phyloP scores from a whole-genome alignment of 2,888 invertebrate species.

The Temnothorax ravouxi region DNA sequence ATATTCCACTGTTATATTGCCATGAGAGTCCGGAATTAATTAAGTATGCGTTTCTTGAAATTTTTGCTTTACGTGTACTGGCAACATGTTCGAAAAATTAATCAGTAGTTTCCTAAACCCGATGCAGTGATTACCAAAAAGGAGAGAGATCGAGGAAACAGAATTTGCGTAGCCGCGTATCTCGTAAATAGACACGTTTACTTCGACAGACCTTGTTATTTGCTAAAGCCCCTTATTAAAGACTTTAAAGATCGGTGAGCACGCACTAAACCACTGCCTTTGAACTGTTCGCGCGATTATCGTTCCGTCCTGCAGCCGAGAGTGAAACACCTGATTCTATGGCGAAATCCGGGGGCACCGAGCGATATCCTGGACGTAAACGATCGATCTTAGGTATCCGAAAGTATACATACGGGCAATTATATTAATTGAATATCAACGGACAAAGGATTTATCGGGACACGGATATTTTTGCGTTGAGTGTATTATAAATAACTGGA shows the following conservation, averaged over 20 bases:
- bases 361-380: constrained; percentile 37
- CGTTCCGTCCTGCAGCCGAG: constrained; percentile 65
- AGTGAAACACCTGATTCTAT: constrained; percentile 58
- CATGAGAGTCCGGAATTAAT: background rate
- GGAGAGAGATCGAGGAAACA: constrained; percentile 33
- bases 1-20: background rate
- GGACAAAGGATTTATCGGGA: constrained; percentile 14
- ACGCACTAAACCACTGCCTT: constrained; percentile 67
- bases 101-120: constrained; percentile 31
- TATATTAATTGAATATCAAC: constrained; percentile 54
- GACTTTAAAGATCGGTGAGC: constrained; percentile 72
- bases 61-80: background rate
- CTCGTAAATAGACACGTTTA: constrained; percentile 75
- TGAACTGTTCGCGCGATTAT: constrained; percentile 71
- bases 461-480: background rate
- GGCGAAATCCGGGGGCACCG: constrained; percentile 46
- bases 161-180: constrained; percentile 34
- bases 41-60: background rate
- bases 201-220: constrained; percentile 69
- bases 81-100: constrained; percentile 10
- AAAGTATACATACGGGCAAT: constrained; percentile 26
- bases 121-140: constrained; percentile 27
- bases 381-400: constrained; percentile 47
- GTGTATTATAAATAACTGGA: constrained; percentile 10
- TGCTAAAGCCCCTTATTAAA: constrained; percentile 73